These are phyloP conservation scores for Druon quercuslanigerum DNA, from an alignment of 1,140 invertebrate species.

Conservation along the genomic window DNA sequence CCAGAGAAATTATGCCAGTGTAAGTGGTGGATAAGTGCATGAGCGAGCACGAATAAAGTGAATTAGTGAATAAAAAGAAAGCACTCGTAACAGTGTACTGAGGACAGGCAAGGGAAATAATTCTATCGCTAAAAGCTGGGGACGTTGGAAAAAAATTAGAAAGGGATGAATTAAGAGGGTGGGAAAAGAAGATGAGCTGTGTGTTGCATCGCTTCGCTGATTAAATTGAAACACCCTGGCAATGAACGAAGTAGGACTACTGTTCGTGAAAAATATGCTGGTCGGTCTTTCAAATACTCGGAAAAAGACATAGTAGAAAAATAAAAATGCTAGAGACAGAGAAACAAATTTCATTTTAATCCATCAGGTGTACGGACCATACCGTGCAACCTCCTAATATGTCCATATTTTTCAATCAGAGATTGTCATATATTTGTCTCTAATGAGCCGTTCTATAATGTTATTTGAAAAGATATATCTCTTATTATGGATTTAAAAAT, in stretches of 20 bases:
- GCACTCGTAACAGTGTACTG: background rate
- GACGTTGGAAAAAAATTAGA: slow-evolving; percentile 5
- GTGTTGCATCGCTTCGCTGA: background rate
- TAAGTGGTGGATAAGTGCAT: background rate
- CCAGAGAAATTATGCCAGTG: slow-evolving; percentile 4
- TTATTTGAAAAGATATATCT: too few relatives aligned
- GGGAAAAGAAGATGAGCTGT: background rate
- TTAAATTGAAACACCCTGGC: background rate
- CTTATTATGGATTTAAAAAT: too few relatives aligned
- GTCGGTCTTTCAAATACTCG: background rate
- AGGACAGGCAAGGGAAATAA: background rate
- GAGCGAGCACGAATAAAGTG: slow-evolving; percentile 26
- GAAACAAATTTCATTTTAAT: background rate
- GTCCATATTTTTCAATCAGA: background rate
- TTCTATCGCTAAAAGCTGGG: background rate
- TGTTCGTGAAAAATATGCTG: background rate
- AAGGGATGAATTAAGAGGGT: background rate
- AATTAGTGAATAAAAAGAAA: slow-evolving; percentile 25
- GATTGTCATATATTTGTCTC: too few relatives aligned
- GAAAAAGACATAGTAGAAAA: background rate
- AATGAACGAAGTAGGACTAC: background rate
- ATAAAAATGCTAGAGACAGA: background rate
- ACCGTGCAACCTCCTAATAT: background rate
- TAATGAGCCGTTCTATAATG: too few relatives aligned
- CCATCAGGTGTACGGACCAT: background rate